These are phyloP conservation scores for Salticus scenicus DNA, from an alignment of 2,888 invertebrate genomes.

Conservation along the genomic window DNA sequence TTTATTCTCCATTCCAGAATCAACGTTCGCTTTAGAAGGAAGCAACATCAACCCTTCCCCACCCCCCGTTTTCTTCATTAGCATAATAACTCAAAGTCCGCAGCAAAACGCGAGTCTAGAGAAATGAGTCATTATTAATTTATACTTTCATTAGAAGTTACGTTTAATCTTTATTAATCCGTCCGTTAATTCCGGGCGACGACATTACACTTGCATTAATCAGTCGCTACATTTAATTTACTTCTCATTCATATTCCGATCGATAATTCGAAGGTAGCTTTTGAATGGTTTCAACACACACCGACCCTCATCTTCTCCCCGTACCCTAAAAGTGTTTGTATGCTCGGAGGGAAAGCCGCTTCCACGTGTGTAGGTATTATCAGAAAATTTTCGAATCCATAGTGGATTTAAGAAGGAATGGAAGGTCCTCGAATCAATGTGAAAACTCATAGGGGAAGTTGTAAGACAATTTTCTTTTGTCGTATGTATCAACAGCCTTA, in stretches of 20 bases:
- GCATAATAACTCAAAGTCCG: constrained; percentile 14
- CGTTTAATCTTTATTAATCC: constrained; percentile 58
- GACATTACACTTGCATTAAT: constrained; percentile 25
- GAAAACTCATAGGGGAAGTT: too few species aligned
- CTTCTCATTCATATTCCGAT: constrained; percentile 12
- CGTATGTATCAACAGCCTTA: too few species aligned
- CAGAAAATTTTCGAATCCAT: too few species aligned
- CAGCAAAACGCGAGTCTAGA: background rate
- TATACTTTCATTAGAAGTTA: constrained; percentile 48
- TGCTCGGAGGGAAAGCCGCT: too few species aligned
- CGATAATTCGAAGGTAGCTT: constrained; percentile 8
- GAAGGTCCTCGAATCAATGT: too few species aligned
- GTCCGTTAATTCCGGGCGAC: constrained; percentile 35
- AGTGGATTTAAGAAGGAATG: too few species aligned
- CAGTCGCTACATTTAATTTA: constrained; percentile 32
- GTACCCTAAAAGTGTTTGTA: too few species aligned
- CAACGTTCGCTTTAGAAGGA: too few species aligned
- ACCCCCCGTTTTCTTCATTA: background rate
- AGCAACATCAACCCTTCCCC: too few species aligned
- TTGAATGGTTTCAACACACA: background rate
- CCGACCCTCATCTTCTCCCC: background rate
- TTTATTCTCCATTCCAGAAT: too few species aligned
- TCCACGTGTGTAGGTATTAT: too few species aligned
- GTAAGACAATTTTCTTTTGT: too few species aligned
- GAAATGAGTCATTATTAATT: constrained; percentile 44